Conservation (phyloP, 2,113 vertebrate species). For the Irena cyanogastra region DNA sequence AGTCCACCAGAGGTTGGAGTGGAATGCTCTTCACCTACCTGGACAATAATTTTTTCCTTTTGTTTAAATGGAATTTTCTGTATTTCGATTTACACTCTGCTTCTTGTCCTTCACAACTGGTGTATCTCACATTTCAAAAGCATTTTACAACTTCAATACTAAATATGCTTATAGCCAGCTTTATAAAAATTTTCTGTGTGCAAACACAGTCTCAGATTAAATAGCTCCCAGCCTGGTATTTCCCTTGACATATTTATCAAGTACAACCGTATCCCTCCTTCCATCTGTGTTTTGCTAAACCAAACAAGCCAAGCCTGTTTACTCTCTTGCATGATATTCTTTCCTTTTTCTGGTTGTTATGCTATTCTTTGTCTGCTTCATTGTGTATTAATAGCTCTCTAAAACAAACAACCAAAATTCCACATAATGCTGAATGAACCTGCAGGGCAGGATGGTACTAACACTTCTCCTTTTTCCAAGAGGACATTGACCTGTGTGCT, state of each 20-base stretch:
- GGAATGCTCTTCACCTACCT: background rate
- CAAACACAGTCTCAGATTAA: background rate
- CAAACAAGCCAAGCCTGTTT: background rate
- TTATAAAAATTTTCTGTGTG: background rate
- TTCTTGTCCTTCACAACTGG: background rate
- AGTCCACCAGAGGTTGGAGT: background rate
- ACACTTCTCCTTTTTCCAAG: background rate
- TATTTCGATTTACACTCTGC: background rate
- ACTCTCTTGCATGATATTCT: background rate
- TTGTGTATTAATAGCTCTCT: background rate
- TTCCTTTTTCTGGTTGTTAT: background rate
- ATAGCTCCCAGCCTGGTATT: background rate
- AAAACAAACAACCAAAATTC: background rate
- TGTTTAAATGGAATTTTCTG: background rate
- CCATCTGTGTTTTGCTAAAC: background rate
- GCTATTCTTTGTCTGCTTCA: background rate
- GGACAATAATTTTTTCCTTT: background rate
- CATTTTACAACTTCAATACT: background rate
- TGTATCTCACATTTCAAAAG: background rate
- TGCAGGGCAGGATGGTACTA: background rate
- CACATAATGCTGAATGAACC: background rate
- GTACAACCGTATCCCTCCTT: background rate
- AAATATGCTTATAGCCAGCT: background rate
- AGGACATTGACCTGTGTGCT: background rate
- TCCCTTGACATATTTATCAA: background rate